phyloP scores from a whole-genome alignment of 2,113 vertebrate species.

The Mastomys coucha region DNA sequence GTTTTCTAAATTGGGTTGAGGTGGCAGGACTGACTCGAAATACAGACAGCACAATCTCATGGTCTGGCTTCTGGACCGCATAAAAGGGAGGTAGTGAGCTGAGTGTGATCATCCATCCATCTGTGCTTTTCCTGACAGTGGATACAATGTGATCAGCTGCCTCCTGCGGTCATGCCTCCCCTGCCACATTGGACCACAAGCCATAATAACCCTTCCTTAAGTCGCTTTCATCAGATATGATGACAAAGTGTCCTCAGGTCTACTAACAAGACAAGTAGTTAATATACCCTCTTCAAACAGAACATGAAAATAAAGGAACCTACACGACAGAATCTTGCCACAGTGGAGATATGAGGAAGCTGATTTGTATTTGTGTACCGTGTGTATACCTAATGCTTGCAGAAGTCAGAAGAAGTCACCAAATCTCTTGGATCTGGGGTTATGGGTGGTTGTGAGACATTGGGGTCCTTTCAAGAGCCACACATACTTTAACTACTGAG shows the following conservation, averaged over 20 bases:
- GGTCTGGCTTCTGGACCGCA: neutral
- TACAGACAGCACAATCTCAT: neutral
- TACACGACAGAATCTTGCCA: neutral
- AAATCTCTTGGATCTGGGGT: neutral
- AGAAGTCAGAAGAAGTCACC: neutral
- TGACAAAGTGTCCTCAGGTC: too few relatives aligned
- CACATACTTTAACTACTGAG: neutral
- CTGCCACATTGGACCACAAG: neutral
- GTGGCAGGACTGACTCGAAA: neutral
- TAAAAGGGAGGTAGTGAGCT: neutral
- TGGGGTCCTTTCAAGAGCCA: neutral
- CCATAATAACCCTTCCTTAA: neutral
- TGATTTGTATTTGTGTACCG: neutral
- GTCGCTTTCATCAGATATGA: neutral
- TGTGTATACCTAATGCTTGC: neutral
- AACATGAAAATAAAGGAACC: neutral
- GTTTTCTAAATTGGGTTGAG: neutral
- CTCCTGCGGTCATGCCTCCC: neutral
- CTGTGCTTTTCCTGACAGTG: neutral
- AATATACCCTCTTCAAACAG: neutral
- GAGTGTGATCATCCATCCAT: neutral
- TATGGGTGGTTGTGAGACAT: neutral
- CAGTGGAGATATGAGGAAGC: neutral
- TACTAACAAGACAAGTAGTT: neutral
- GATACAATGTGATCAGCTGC: neutral